phyloP scores from a whole-genome alignment of 2,113 vertebrate species.

The Acrocephalus kingi region DNA sequence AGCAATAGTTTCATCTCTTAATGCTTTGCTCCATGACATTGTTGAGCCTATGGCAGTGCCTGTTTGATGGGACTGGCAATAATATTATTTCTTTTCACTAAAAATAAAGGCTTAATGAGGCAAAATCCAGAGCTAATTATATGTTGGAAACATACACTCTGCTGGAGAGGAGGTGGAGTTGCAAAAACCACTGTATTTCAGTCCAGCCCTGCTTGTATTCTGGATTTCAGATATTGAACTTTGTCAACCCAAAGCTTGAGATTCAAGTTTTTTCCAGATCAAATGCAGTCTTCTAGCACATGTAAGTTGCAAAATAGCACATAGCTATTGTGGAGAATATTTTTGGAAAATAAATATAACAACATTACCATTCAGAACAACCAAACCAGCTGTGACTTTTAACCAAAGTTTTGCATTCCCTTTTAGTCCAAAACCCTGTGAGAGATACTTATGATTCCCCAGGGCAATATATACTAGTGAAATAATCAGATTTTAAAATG shows the following conservation, averaged over 20 bases:
- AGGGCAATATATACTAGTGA: not conserved
- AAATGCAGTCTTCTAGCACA: not conserved
- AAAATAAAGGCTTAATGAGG: conserved; percentile 60
- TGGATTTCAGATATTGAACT: not conserved
- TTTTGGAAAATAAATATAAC: conserved; percentile 36
- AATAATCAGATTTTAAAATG: conserved; percentile 42
- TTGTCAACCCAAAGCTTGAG: not conserved
- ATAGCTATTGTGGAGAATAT: not conserved
- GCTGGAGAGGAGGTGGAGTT: conserved; percentile 17
- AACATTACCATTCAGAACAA: not conserved
- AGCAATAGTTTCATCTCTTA: conserved; percentile 52
- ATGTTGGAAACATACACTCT: conserved; percentile 49
- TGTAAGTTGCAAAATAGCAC: not conserved
- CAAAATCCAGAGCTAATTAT: conserved; percentile 71
- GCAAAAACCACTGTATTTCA: not conserved
- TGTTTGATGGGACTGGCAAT: conserved; percentile 70
- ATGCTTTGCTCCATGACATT: conserved; percentile 69
- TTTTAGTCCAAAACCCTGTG: conserved; percentile 13
- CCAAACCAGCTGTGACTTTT: not conserved
- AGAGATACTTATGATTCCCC: conserved; percentile 35
- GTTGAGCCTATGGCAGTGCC: conserved; percentile 69
- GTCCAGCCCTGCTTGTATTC: not conserved
- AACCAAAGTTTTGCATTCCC: not conserved
- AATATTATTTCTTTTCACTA: conserved; percentile 71
- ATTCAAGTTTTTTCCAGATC: not conserved